phyloP scores from a whole-genome alignment of 2,113 vertebrate species.

The Thunnus maccoyii region DNA sequence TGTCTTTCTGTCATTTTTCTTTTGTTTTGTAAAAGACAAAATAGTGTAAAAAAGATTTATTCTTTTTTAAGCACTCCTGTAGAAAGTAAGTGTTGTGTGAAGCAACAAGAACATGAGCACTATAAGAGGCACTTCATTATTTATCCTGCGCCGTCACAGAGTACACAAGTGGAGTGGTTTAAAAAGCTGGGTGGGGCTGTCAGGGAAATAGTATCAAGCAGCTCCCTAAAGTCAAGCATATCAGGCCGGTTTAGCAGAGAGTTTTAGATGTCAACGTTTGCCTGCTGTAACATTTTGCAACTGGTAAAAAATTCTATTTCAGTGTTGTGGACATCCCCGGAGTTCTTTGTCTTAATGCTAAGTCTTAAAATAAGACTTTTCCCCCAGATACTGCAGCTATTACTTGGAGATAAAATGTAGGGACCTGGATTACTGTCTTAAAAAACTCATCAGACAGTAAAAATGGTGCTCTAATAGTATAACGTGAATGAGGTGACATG shows the following conservation, averaged over 20 bases:
- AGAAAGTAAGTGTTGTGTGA: slow-evolving; percentile 9
- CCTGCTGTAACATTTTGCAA: slow-evolving; percentile 26
- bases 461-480: background rate
- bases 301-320: slow-evolving; percentile 28
- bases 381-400: background rate
- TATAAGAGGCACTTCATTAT: slow-evolving; percentile 62
- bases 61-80: slow-evolving; percentile 33
- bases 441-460: background rate
- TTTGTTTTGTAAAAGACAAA: background rate
- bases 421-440: slow-evolving; percentile 3
- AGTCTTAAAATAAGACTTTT: slow-evolving; percentile 32
- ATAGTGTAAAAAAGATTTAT: background rate
- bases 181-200: slow-evolving; percentile 57
- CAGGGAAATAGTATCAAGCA: slow-evolving; percentile 43
- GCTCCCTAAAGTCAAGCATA: slow-evolving; percentile 36
- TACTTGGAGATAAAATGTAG: slow-evolving; percentile 3
- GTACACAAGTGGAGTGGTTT: slow-evolving; percentile 48
- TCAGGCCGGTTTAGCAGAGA: slow-evolving; percentile 30
- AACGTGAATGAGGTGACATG: background rate
- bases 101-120: slow-evolving; percentile 20
- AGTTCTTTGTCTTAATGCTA: slow-evolving; percentile 14
- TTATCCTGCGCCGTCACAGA: slow-evolving; percentile 40
- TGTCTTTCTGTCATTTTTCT: background rate
- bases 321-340: background rate
- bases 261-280: slow-evolving; percentile 9